Evolutionary conservation across 1,140 invertebrate species (phyloP).

Genomic region (Manduca sexta): DNA sequence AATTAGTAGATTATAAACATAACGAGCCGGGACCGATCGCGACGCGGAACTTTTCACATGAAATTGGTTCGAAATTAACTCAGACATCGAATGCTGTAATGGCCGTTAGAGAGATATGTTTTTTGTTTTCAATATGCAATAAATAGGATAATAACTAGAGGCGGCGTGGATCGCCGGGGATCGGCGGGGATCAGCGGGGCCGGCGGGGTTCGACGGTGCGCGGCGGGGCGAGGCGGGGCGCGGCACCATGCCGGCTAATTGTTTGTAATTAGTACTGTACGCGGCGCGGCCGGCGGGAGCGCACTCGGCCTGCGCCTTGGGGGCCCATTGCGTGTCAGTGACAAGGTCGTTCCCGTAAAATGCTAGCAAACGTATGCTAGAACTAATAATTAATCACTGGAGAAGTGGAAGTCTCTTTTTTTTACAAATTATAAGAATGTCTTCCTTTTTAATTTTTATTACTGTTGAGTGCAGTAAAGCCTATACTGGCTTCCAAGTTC

Average conservation of each 20-base stretch:
- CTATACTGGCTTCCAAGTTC: no score
- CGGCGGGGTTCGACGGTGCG: conserved; percentile 19
- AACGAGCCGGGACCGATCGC: no score
- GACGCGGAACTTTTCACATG: not conserved
- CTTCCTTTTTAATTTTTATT: no score
- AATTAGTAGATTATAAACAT: no score
- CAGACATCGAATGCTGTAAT: conserved; percentile 28
- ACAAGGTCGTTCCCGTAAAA: no score
- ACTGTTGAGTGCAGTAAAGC: no score
- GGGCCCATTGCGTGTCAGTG: no score
- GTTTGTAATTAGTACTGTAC: conserved; percentile 43
- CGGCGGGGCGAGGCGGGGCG: conserved; percentile 23
- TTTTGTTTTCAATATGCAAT: conserved; percentile 59
- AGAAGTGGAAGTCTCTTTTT: no score
- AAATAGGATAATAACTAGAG: conserved; percentile 40
- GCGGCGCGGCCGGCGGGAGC: conserved; percentile 14
- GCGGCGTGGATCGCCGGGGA: conserved; percentile 17
- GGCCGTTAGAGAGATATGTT: conserved; percentile 17
- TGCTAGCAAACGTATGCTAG: no score
- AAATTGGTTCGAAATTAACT: conserved; percentile 15
- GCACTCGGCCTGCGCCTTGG: not conserved
- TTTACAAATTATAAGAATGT: no score
- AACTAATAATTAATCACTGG: no score
- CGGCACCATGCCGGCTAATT: conserved; percentile 40
- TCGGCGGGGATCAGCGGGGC: conserved; percentile 14